Evolutionary conservation across 1,140 invertebrate genomes (phyloP).

Genomic region (Psilanteris sp.): DNA sequence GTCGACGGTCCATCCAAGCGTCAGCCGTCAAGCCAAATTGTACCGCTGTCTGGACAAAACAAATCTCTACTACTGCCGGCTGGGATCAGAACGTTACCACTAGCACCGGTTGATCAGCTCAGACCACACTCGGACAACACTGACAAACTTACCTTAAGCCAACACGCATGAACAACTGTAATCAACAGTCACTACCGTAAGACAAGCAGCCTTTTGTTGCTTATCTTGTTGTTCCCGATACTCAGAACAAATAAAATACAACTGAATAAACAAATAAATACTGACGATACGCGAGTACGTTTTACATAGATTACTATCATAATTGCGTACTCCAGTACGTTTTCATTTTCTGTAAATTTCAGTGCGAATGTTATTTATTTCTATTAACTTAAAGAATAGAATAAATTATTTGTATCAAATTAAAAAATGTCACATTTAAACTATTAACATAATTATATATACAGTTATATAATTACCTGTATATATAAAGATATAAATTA

Average conservation of each 20-base stretch:
- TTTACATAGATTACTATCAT: slow-evolving; percentile 1
- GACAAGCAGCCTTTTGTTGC: slow-evolving; percentile 12
- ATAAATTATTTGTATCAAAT: no score
- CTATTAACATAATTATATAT: no score
- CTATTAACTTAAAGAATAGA: no score
- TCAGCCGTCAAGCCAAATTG: slow-evolving; percentile 33
- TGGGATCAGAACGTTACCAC: slow-evolving; percentile 37
- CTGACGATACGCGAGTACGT: slow-evolving; percentile 5
- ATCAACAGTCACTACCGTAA: slow-evolving; percentile 32
- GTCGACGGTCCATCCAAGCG: slow-evolving; percentile 12
- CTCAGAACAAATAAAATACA: slow-evolving; percentile 14
- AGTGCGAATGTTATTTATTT: no score
- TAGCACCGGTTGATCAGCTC: slow-evolving; percentile 39
- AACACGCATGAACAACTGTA: slow-evolving; percentile 41
- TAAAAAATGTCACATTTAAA: no score
- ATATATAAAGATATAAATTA: no score
- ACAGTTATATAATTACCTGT: no score
- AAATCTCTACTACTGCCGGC: slow-evolving; percentile 42
- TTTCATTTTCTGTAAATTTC: no score
- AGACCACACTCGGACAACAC: slow-evolving; percentile 44
- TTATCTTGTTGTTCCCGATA: slow-evolving; percentile 24
- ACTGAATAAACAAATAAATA: slow-evolving; percentile 20
- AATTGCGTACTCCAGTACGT: no score
- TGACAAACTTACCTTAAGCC: slow-evolving; percentile 50
- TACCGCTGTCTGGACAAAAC: slow-evolving; percentile 37